phyloP scores from a whole-genome alignment of 2,888 invertebrate species.

The Zelleria hepariella region DNA sequence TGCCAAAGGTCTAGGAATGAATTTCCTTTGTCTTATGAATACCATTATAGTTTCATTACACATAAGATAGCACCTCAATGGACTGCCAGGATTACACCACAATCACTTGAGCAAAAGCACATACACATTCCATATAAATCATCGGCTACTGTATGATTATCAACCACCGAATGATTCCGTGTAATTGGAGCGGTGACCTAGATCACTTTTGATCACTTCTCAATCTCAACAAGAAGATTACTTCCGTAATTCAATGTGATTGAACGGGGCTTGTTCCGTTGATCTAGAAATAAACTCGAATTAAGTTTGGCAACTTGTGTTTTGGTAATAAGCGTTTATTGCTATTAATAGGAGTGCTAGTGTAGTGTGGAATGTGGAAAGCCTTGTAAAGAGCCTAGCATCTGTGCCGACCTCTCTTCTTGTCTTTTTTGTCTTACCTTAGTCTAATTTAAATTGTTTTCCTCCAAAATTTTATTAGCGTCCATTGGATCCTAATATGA shows the following conservation, averaged over 20 bases:
- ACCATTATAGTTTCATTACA: neutral
- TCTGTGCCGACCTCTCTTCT: too few species aligned
- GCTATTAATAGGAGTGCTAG: too few species aligned
- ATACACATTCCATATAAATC: neutral
- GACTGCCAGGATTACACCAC: neutral
- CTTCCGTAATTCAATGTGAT: neutral
- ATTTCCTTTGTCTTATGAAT: too few species aligned
- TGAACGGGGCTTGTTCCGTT: neutral
- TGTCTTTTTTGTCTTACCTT: too few species aligned
- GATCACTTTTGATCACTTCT: neutral
- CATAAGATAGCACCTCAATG: too few species aligned
- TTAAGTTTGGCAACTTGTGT: neutral
- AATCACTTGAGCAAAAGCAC: neutral
- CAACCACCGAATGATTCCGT: neutral
- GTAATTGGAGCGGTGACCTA: neutral
- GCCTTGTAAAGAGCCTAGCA: neutral
- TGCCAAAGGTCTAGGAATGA: too few species aligned
- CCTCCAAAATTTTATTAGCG: too few species aligned
- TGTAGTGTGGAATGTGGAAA: too few species aligned
- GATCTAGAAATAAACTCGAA: neutral
- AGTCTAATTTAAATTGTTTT: too few species aligned
- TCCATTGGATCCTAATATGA: too few species aligned
- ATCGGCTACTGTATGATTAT: neutral
- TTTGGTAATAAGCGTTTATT: neutral
- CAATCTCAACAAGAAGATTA: neutral